Conservation (phyloP, 2,113 vertebrate genomes). For the Rhabdornis inornatus region DNA sequence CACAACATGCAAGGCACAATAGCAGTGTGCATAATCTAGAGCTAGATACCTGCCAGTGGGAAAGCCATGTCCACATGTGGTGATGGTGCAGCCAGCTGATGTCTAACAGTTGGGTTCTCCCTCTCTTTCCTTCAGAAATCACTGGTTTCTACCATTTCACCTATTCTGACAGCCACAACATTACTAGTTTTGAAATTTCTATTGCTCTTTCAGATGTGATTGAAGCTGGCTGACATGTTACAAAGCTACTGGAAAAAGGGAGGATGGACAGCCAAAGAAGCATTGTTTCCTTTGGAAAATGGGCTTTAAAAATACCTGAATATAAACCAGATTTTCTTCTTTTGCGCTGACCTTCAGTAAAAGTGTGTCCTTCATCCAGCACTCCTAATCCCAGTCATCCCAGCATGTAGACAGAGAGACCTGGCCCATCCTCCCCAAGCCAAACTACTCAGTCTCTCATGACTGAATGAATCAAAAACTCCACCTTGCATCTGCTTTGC, state of each 20-base stretch:
- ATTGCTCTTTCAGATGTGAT: neutral
- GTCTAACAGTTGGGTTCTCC: neutral
- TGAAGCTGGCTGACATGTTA: neutral
- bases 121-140: neutral
- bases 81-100: neutral
- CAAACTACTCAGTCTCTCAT: neutral
- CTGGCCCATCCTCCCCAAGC: neutral
- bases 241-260: neutral
- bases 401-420: neutral
- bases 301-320: neutral
- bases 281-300: neutral
- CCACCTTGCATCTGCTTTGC: conserved; percentile 26
- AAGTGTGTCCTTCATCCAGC: neutral
- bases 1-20: neutral
- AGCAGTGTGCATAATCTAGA: neutral
- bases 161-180: neutral
- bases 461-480: conserved; percentile 8
- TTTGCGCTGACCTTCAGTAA: neutral
- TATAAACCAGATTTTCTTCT: neutral
- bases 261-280: neutral
- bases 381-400: neutral
- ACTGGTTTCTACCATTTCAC: neutral
- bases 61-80: neutral
- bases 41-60: neutral
- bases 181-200: neutral